Evolutionary conservation across 2,113 vertebrate species (phyloP), one percentile per base, ranked within the genome.

Genomic region (Salvelinus namaycush): DNA sequence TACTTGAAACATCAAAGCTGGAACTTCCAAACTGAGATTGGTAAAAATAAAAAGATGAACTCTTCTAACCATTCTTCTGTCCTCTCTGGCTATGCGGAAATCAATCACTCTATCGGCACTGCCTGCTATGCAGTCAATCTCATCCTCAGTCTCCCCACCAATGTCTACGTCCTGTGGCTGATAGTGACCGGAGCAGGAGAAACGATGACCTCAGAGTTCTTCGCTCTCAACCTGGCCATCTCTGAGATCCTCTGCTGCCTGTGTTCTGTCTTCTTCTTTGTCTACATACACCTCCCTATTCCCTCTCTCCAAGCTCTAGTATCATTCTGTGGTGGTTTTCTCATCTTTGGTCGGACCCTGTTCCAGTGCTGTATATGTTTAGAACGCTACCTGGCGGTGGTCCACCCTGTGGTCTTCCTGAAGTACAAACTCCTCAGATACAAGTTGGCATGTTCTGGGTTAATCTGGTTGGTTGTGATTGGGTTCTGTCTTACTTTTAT

Each of bases 381-480:
- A 7, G 75, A 77, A 39, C 68, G 59, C 12, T 77, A 77, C 54
- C 57, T 77, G 34, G 68, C 75, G 9, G 75, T 77, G 75, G 12
- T 71, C 75, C 57, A 64, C 39, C 68, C 68, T 49, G 31, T 77
- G 3, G 1, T 48, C 14, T 77, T 71, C 68, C 68, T 64, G 13
- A 64, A 18, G 75, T 71, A 71, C n/a, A 48, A 39, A 44, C n/a
- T 2, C 24, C 57, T 71, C 31, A 60, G 57, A 18, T 71, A 71
- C 75, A 70, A 29, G 57, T 1, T 77, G 14, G 13, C 11, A 0
- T 29, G 44, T 29, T n/a, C 26, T 48, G 26, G 44, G 4, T 1
- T 57, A 8, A 27, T 31, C 2, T 76, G 74, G 74, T 16, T 75
- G 13, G n/a, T 24, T 11, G 20, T 26, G 20, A 60, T 29, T 4